Evolutionary conservation across 2,888 invertebrate species (phyloP).

Genomic region (Cheilosia impressa): DNA sequence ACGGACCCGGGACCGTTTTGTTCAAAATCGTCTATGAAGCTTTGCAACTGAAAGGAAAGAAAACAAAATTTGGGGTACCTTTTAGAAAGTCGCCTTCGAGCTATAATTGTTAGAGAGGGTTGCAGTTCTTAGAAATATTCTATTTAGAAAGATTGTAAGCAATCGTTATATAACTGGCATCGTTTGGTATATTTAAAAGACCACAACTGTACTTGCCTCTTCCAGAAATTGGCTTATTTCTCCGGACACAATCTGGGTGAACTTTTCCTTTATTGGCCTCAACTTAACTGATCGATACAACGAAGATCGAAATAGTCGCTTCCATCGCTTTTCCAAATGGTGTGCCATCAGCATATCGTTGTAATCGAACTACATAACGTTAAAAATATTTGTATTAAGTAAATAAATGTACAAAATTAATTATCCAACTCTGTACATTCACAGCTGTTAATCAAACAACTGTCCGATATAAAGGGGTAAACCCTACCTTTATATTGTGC

Average conservation of each 20-base stretch:
- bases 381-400: conserved; percentile 10
- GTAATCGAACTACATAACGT: conserved; percentile 80
- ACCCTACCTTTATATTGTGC: conserved; percentile 87
- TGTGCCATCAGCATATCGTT: conserved; percentile 84
- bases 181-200: too few species aligned
- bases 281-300: conserved; percentile 88
- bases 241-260: conserved; percentile 90
- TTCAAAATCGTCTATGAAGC: conserved; percentile 90
- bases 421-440: too few species aligned
- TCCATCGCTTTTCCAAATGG: conserved; percentile 88
- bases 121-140: too few species aligned
- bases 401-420: background rate
- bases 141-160: background rate
- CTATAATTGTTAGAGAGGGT: too few species aligned
- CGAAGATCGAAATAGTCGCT: conserved; percentile 87
- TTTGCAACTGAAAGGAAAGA: conserved; percentile 80
- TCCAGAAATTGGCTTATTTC: conserved; percentile 86
- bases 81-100: too few species aligned
- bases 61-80: too few species aligned
- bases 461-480: too few species aligned
- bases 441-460: too few species aligned
- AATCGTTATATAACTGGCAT: too few species aligned
- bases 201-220: conserved; percentile 78
- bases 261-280: conserved; percentile 93
- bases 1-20: conserved; percentile 92